Evolutionary conservation across 2,113 vertebrate species (phyloP), one percentile per base, ranked within the genome.

Genomic region (Vicugna pacos): DNA sequence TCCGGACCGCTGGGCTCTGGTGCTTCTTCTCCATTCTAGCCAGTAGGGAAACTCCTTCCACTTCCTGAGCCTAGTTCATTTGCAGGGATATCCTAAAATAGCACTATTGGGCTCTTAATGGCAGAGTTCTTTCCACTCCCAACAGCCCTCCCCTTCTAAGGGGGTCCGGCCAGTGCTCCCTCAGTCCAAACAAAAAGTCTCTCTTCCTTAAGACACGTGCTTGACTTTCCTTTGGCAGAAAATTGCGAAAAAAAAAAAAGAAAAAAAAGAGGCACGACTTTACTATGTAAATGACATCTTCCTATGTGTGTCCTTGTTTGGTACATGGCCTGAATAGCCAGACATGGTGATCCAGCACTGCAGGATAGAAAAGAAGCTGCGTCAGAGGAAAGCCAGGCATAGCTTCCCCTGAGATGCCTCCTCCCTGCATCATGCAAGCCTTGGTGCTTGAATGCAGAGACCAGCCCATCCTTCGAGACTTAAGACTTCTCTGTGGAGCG

Each of bases 221-320:
- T 75, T 77, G 54, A 72, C 56, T 88, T 88, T 26, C 54, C 38
- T 75, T 20, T 84, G 46, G n/a, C 10, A 92, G 52, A 95, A 94
- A 58, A 67, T 26, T 72, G 32, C 11, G 38, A 60, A 48, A 52
- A 77, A 52, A 52, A 42, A 62, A 32, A 50, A 88, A 42, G 35
- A 6, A 60, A 54, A 28, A 24, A 14, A 22, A 52, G 6, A 35
- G 26, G 1, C 22, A 35, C 20, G 81, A 35, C 60, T 75, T 64
- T 35, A 76, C 15, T 46, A 38, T 8, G 2, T 73, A 28, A 79
- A 62, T 50, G 15, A 12, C 84, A 42, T 42, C 50, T 94, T 89
- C 52, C 4, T 73, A 1, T 38, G 14, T 48, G 9, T 50, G 22
- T 19, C 24, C 94, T 79, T 67, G 17, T 65, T 81, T 16, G n/a